These are phyloP conservation scores for Drosophila anomalipes DNA, from an alignment of 2,888 invertebrate species.

Conservation along the genomic window DNA sequence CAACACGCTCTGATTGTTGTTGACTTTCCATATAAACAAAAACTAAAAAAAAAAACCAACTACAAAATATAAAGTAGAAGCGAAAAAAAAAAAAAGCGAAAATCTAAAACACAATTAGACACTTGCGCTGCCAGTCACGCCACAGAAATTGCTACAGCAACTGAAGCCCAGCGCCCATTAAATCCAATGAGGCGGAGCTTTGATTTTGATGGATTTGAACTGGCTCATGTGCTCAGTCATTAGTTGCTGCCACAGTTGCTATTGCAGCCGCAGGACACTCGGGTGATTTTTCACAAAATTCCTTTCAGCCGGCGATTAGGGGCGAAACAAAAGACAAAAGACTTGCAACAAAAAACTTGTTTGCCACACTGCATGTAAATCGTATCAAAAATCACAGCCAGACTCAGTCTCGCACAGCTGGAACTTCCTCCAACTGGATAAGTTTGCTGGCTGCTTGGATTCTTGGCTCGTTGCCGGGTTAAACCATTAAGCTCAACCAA, in stretches of 20 bases:
- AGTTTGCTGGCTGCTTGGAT: conserved; percentile 17
- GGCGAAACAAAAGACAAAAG: conserved; percentile 69
- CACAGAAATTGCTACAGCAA: conserved; percentile 36
- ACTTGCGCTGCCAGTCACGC: conserved; percentile 76
- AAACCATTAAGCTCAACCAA: conserved; percentile 47
- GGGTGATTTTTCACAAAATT: conserved; percentile 64
- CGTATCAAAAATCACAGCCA: conserved; percentile 49
- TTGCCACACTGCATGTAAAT: conserved; percentile 60
- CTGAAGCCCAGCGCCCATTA: conserved; percentile 31
- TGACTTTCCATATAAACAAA: conserved; percentile 50
- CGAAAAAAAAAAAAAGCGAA: conserved; percentile 41
- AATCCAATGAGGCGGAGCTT: conserved; percentile 43
- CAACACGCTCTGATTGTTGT: conserved; percentile 80
- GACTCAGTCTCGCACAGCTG: conserved; percentile 65
- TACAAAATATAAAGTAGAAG: not conserved
- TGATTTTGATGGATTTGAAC: conserved; percentile 68
- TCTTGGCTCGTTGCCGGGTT: not conserved
- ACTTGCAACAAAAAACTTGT: conserved; percentile 62
- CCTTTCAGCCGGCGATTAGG: conserved; percentile 41
- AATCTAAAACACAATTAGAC: conserved; percentile 70
- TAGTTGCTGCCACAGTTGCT: conserved; percentile 28
- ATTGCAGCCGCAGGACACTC: conserved; percentile 65
- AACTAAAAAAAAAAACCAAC: conserved; percentile 14
- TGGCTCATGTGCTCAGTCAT: conserved; percentile 51
- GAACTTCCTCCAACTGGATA: conserved; percentile 34